These are phyloP conservation scores for Anarrhichthys ocellatus DNA, from an alignment of 2,113 vertebrate species.

Conservation along the genomic window DNA sequence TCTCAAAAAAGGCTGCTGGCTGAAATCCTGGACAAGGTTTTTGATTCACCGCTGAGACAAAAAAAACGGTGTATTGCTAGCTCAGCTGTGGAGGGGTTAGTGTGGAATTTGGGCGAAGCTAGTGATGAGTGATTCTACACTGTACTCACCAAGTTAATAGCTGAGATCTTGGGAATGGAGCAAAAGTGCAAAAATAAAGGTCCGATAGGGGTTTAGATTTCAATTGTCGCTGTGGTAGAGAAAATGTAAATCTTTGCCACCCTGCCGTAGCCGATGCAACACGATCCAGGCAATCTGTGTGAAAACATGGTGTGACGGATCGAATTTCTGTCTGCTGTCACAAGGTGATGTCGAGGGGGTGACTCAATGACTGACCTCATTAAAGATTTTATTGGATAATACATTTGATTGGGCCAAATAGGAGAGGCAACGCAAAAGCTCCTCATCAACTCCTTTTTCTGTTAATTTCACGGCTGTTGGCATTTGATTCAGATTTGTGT, in stretches of 20 bases:
- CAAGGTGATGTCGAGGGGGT: slow-evolving; percentile 43
- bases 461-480: slow-evolving; percentile 57
- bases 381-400: slow-evolving; percentile 66
- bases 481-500: slow-evolving; percentile 13
- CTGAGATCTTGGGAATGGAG: too few species aligned
- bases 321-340: slow-evolving; percentile 58
- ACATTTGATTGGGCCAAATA: slow-evolving; percentile 48
- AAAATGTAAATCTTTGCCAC: slow-evolving; percentile 32
- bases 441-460: slow-evolving; percentile 33
- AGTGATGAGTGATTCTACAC: slow-evolving; percentile 14
- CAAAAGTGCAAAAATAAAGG: too few species aligned
- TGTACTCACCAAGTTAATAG: too few species aligned
- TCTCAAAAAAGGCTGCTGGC: slow-evolving; percentile 47
- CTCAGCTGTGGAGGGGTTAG: slow-evolving; percentile 56
- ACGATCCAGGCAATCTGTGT: slow-evolving; percentile 38
- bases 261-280: slow-evolving; percentile 15
- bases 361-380: slow-evolving; percentile 62
- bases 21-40: slow-evolving; percentile 32
- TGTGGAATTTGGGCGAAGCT: slow-evolving; percentile 10
- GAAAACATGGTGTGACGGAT: slow-evolving; percentile 66
- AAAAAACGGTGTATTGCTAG: slow-evolving; percentile 44
- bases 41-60: slow-evolving; percentile 49
- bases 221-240: slow-evolving; percentile 11
- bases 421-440: slow-evolving; percentile 34
- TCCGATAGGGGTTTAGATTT: too few species aligned